Conservation (phyloP, 2,888 invertebrate genomes). For the Lithophane socia region DNA sequence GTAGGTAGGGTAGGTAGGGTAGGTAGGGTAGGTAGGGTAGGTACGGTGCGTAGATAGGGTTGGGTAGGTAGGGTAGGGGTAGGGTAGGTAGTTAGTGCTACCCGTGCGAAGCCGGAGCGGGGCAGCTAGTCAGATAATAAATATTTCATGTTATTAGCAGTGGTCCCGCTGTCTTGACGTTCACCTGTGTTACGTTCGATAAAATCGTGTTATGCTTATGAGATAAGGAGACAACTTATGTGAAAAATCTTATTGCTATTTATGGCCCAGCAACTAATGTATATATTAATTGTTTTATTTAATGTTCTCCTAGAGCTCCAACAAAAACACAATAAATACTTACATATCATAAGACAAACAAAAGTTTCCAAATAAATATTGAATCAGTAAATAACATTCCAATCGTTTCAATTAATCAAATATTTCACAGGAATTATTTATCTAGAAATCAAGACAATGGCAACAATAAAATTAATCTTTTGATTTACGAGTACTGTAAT, state of each 20-base stretch:
- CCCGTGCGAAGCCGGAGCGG: too few species aligned
- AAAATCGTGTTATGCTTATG: neutral
- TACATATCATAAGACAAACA: neutral
- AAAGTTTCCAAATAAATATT: slow-evolving; percentile 6
- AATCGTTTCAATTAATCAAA: slow-evolving; percentile 39
- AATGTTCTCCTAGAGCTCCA: too few species aligned
- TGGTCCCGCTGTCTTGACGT: neutral
- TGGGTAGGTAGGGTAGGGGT: too few species aligned
- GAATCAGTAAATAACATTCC: slow-evolving; percentile 29
- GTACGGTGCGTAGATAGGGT: too few species aligned
- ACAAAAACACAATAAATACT: neutral
- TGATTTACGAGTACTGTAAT: slow-evolving; percentile 7
- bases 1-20: too few species aligned
- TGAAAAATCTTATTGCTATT: neutral
- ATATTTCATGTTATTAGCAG: neutral
- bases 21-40: too few species aligned
- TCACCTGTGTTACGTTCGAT: slow-evolving; percentile 2
- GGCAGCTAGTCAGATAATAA: too few species aligned
- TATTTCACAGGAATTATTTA: slow-evolving; percentile 24
- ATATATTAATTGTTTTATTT: neutral
- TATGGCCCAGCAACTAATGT: neutral
- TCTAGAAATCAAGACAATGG: slow-evolving; percentile 33
- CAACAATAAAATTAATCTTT: slow-evolving; percentile 36
- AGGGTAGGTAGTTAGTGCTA: too few species aligned
- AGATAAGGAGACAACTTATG: neutral